Conservation (phyloP, 64 coral and sea anemone genomes). For the Trachythela sp. region DNA sequence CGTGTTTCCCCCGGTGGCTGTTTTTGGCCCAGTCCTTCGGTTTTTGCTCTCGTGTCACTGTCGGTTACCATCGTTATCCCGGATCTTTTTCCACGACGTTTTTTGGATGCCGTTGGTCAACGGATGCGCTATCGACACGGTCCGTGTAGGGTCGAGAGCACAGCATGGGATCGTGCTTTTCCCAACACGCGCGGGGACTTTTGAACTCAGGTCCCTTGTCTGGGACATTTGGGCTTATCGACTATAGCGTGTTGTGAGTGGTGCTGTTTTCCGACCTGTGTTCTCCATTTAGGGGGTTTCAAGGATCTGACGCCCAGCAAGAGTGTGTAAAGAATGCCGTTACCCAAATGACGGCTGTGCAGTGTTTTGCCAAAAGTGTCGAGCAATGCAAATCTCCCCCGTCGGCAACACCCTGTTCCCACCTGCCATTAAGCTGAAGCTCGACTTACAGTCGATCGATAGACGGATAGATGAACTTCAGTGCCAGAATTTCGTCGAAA, state of each 20-base stretch:
- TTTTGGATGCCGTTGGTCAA: slow-evolving; percentile 58
- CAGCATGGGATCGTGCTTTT: slow-evolving; percentile 26
- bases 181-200: slow-evolving; percentile 20
- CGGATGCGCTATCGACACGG: slow-evolving; percentile 21
- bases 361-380: slow-evolving; percentile 50
- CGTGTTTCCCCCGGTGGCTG: slow-evolving; percentile 19
- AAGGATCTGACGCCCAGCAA: slow-evolving; percentile 49
- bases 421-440: background rate
- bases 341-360: slow-evolving; percentile 59
- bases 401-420: background rate
- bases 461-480: slow-evolving; percentile 39
- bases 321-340: slow-evolving; percentile 28
- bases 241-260: slow-evolving; percentile 12
- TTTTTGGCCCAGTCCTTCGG: slow-evolving; percentile 10
- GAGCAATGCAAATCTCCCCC: background rate
- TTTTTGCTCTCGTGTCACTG: slow-evolving; percentile 4
- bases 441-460: slow-evolving; percentile 46
- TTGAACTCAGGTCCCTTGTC: slow-evolving; percentile 16
- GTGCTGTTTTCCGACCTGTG: background rate
- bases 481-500: background rate
- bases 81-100: slow-evolving; percentile 5
- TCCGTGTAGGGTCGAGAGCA: slow-evolving; percentile 26
- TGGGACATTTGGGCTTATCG: slow-evolving; percentile 56
- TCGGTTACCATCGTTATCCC: slow-evolving; percentile 44
- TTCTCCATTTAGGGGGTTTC: slow-evolving; percentile 11